phyloP scores from a whole-genome alignment of 1,140 invertebrate genomes.

The Paraescarpia echinospica region DNA sequence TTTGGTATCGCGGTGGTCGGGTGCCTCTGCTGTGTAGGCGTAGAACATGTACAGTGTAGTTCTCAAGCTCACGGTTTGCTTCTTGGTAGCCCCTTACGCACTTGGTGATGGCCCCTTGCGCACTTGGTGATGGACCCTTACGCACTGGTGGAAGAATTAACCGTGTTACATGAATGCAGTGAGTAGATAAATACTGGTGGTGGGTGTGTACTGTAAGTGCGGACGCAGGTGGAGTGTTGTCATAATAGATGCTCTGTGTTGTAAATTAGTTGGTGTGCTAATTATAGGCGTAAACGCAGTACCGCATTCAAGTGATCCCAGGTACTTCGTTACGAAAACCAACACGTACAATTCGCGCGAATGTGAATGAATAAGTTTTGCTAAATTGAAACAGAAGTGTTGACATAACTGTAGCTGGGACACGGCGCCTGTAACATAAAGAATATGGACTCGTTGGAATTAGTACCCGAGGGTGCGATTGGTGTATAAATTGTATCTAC shows the following conservation, averaged over 20 bases:
- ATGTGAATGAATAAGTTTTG: too few species aligned
- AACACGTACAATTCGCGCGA: too few species aligned
- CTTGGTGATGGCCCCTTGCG: too few species aligned
- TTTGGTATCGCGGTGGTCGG: neutral
- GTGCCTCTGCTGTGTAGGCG: neutral
- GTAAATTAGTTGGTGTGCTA: neutral
- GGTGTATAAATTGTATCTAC: too few species aligned
- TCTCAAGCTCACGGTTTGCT: neutral
- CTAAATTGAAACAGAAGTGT: too few species aligned
- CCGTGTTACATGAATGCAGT: neutral
- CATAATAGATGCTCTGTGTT: neutral
- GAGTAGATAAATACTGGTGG: neutral
- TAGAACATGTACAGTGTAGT: neutral
- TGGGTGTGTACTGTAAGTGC: neutral
- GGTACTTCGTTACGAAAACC: too few species aligned
- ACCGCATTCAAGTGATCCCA: too few species aligned
- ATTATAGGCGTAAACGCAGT: neutral
- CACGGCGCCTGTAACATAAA: too few species aligned
- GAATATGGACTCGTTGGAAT: too few species aligned
- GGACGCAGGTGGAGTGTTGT: neutral
- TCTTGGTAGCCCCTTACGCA: neutral
- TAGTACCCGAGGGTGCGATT: too few species aligned
- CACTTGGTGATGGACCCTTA: too few species aligned
- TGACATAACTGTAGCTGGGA: too few species aligned
- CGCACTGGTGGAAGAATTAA: neutral